Percentiles rank a stretch among this genome's conserved stretches.
Evolutionary conservation across 2,888 invertebrate species (phyloP).

Genomic region (Pemphredon lugubris): DNA sequence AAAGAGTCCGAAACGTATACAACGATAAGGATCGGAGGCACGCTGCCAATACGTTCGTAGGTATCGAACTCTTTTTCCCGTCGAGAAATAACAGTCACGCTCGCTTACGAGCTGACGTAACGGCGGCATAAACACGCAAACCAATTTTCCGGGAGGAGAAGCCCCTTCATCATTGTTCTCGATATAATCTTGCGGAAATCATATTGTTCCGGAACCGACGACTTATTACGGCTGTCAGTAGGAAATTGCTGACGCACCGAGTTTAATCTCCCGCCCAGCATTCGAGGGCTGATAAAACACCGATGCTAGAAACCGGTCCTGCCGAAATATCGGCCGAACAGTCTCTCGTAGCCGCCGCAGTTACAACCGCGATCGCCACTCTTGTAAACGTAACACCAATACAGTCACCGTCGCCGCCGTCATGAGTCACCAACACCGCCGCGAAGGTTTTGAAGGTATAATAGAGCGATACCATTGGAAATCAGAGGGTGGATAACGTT

Average conservation of each 20-base stretch:
- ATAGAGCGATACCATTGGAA: constrained; percentile 63
- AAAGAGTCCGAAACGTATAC: constrained; percentile 28
- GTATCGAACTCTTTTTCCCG: constrained; percentile 43
- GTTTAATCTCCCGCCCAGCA: constrained; percentile 68
- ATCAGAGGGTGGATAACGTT: constrained; percentile 66
- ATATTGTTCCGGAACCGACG: constrained; percentile 69
- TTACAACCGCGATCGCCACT: constrained; percentile 4
- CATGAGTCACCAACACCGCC: constrained; percentile 34
- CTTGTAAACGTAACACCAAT: constrained; percentile 15
- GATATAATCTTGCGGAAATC: constrained; percentile 74
- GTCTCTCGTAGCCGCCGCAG: background rate
- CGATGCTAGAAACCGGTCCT: constrained; percentile 30
- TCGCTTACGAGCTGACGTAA: constrained; percentile 65
- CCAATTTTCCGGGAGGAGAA: constrained; percentile 66
- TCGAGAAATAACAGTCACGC: constrained; percentile 68
- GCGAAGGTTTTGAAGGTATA: constrained; percentile 46
- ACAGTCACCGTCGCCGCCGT: constrained; percentile 13
- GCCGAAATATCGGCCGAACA: constrained; percentile 29
- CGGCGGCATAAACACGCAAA: constrained; percentile 69
- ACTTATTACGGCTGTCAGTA: constrained; percentile 67
- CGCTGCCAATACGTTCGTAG: constrained; percentile 38
- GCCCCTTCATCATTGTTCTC: constrained; percentile 67
- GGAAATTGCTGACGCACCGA: constrained; percentile 75
- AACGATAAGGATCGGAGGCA: constrained; percentile 43
- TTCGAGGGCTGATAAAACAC: constrained; percentile 55